Evolutionary conservation across 1,140 invertebrate genomes (phyloP), one percentile per base, ranked within the genome.

Genomic region (Manduca sexta): DNA sequence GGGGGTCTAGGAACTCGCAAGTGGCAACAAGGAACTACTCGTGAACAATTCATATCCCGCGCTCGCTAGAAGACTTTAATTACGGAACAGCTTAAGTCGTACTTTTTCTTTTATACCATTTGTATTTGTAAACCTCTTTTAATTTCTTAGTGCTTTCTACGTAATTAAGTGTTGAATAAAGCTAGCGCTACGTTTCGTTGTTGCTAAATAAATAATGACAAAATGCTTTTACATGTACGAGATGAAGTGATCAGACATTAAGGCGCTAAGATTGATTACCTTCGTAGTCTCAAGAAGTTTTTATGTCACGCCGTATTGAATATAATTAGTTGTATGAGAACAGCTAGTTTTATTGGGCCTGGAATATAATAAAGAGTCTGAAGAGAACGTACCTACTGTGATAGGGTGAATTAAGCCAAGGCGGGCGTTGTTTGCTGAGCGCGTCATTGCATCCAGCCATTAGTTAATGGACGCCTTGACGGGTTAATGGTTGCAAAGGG

Each of bases 381-480:
- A n/a, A n/a, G n/a, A n/a, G n/a, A n/a, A n/a, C n/a, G n/a, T 8
- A 26, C 21, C 4, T 26, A 8, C 21, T 26, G 33, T 4, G 13
- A 34, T 34, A 34, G 4, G 3, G 33, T 34, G 11, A 12, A 13
- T 34, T 33, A 62, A 61, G 52, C 56, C 53, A 45, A 51, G 60
- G 40, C 33, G 51, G 59, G 42, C 62, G 58, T 49, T 71, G 64
- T 70, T 70, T 71, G 56, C 56, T 21, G 45, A 64, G 57, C 45
- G 44, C 46, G 48, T 50, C 54, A 64, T 63, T 60, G 65, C 53
- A 38, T 52, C 45, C 39, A 49, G 56, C 64, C 62, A 71, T 68
- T 68, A 68, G 64, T 65, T 71, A 71, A 71, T 71, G 64, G 68
- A 70, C 48, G 48, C 42, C 41, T 45, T 37, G 51, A 35, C 38